Percentiles rank a stretch among this genome's conserved stretches.
These are phyloP conservation scores for Coenonympha arcania DNA, from an alignment of 2,888 invertebrate species.

Conservation along the genomic window DNA sequence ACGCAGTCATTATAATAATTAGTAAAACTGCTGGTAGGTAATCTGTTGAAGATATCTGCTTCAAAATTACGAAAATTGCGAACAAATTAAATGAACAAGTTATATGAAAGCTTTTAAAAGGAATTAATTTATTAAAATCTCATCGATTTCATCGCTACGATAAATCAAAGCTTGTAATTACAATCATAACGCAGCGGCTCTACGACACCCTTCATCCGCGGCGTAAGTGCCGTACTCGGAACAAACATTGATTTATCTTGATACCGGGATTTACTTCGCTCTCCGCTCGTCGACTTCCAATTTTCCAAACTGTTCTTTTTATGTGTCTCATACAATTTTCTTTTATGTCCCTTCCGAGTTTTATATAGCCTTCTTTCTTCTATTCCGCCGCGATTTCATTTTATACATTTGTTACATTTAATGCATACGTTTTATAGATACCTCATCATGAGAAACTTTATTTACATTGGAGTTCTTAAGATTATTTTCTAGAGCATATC, in stretches of 20 bases:
- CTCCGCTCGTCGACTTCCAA: constrained; percentile 51
- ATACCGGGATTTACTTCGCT: constrained; percentile 61
- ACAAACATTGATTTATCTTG: constrained; percentile 74
- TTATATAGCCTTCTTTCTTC: constrained; percentile 75
- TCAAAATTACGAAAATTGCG: too few relatives aligned
- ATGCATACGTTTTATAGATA: background rate
- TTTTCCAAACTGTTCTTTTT: constrained; percentile 61
- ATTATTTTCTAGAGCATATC: too few relatives aligned
- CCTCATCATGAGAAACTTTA: too few relatives aligned
- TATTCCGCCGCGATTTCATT: constrained; percentile 57
- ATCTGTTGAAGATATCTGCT: too few relatives aligned
- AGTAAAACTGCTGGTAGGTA: too few relatives aligned
- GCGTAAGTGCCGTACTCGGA: constrained; percentile 59
- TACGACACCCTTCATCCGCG: constrained; percentile 33
- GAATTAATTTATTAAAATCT: too few relatives aligned
- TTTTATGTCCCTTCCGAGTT: constrained; percentile 73
- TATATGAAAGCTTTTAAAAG: too few relatives aligned
- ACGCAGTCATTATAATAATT: too few relatives aligned
- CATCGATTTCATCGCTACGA: too few relatives aligned
- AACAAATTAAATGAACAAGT: too few relatives aligned
- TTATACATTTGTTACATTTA: constrained; percentile 39
- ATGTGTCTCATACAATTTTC: constrained; percentile 67
- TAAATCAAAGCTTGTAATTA: too few relatives aligned
- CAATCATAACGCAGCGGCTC: constrained; percentile 33
- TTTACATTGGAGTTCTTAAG: too few relatives aligned